phyloP scores from a whole-genome alignment of 2,888 invertebrate genomes.

The Leucophora obtusa region DNA sequence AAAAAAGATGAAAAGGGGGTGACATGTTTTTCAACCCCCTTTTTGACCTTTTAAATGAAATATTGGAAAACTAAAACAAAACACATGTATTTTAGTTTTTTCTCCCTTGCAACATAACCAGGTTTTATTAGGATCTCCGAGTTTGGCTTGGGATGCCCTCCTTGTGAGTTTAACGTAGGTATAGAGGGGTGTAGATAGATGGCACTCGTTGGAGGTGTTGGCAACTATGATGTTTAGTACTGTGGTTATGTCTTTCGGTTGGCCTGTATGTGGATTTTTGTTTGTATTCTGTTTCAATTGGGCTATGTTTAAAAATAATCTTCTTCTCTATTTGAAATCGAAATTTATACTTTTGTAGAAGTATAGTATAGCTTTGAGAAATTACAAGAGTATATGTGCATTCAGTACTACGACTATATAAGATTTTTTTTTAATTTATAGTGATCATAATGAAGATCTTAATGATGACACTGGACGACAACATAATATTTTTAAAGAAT shows the following conservation, averaged over 20 bases:
- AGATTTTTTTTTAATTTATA: not conserved
- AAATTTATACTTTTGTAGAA: constrained; percentile 44
- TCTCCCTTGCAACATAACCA: too few relatives aligned
- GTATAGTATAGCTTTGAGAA: constrained; percentile 45
- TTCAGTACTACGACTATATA: not conserved
- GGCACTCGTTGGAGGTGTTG: constrained; percentile 14
- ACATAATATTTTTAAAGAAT: not conserved
- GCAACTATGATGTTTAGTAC: constrained; percentile 40
- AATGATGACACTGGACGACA: not conserved
- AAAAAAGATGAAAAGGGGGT: too few relatives aligned
- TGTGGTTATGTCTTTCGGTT: constrained; percentile 11
- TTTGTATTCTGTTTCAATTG: constrained; percentile 30
- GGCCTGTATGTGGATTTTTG: constrained; percentile 32
- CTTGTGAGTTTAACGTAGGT: not conserved
- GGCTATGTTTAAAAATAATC: constrained; percentile 58
- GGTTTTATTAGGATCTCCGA: too few relatives aligned
- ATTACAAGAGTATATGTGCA: not conserved
- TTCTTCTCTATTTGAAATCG: constrained; percentile 48
- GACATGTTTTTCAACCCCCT: too few relatives aligned
- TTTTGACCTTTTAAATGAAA: too few relatives aligned
- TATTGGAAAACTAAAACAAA: too few relatives aligned
- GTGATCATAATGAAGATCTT: constrained; percentile 2
- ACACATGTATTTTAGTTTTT: too few relatives aligned
- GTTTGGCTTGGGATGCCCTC: too few relatives aligned
- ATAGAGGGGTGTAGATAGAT: constrained; percentile 22